Evolutionary conservation across 2,888 invertebrate genomes (phyloP), one percentile per base, ranked within the genome.

Genomic region (Zygaena filipendulae): DNA sequence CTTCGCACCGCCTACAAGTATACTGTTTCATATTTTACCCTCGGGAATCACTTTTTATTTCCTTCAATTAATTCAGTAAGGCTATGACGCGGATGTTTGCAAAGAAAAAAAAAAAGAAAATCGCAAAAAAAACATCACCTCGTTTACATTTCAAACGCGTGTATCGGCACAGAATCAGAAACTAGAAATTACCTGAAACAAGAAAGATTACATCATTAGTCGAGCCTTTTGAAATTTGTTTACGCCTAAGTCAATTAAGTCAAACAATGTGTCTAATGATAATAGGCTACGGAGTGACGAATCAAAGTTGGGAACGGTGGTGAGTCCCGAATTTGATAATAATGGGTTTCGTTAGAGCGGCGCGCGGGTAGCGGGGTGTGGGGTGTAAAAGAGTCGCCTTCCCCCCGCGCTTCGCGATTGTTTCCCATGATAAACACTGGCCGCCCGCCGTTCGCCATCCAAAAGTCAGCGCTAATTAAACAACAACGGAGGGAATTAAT

Each of bases 401-500:
- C n/a, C n/a, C n/a, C n/a, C n/a, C n/a, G 32, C 26, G 38, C 35
- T 36, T 28, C 34, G 60, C 63, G 77, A 75, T 75, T 75, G 75
- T 74, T 74, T 72, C 64, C 64, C 66, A 74, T 74, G 74, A 77
- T 77, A 77, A 75, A 71, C 72, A 75, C 69, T 62, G 71, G 62
- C 68, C 70, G 62, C 66, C 70, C 66, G 64, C 60, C 64, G 61
- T 61, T 6, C 16, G 67, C 69, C 60, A 69, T 66, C 74, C 66
- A 62, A 67, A 64, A 71, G 60, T 69, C 64, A 63, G 59, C 66
- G 68, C 75, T 75, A 77, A 75, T 77, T 77, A 75, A 77, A 77
- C 74, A 74, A 72, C 74, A 75, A 72, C 74, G 71, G 69, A 64
- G 70, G 69, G 74, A 72, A 75, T 75, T 74, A 72, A 75, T 74